Conservation (phyloP, 2,888 invertebrate species). For the Perizoma affinitatum region DNA sequence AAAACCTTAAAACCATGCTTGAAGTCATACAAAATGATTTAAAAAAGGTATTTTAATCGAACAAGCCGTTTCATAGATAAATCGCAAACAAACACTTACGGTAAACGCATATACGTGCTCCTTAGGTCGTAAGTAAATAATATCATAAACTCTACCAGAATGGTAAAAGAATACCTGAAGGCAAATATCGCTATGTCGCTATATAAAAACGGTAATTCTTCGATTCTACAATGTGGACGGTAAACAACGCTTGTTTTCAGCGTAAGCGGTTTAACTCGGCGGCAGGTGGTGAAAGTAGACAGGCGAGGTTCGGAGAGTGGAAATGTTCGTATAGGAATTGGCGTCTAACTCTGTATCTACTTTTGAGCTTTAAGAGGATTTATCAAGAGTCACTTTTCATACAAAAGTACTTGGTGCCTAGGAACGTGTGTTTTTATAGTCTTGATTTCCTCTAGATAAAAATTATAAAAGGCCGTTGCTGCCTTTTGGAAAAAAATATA, state of each 20-base stretch:
- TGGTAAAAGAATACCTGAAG: background rate
- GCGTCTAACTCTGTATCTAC: constrained; percentile 18
- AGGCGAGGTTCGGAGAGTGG: constrained; percentile 51
- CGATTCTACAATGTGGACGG: constrained; percentile 34
- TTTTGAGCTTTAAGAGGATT: constrained; percentile 1
- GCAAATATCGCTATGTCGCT: constrained; percentile 18
- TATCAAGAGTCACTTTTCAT: background rate
- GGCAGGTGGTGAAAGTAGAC: constrained; percentile 59
- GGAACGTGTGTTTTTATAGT: too few relatives aligned
- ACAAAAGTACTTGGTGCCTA: too few relatives aligned
- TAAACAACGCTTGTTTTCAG: constrained; percentile 60
- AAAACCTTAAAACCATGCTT: too few relatives aligned
- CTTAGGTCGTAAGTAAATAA: background rate
- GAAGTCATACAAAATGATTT: too few relatives aligned
- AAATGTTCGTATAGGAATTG: constrained; percentile 18
- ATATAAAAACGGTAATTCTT: constrained; percentile 25
- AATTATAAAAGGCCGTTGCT: too few relatives aligned
- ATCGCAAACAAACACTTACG: too few relatives aligned
- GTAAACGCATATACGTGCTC: too few relatives aligned
- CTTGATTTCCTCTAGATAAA: too few relatives aligned
- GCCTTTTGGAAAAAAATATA: too few relatives aligned
- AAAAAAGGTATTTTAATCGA: too few relatives aligned
- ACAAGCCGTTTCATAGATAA: too few relatives aligned
- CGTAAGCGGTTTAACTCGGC: constrained; percentile 61
- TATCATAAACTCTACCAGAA: constrained; percentile 1